phyloP scores from a whole-genome alignment of 53 echinoderm and acorn worm genomes.

The Luidia sarsii region DNA sequence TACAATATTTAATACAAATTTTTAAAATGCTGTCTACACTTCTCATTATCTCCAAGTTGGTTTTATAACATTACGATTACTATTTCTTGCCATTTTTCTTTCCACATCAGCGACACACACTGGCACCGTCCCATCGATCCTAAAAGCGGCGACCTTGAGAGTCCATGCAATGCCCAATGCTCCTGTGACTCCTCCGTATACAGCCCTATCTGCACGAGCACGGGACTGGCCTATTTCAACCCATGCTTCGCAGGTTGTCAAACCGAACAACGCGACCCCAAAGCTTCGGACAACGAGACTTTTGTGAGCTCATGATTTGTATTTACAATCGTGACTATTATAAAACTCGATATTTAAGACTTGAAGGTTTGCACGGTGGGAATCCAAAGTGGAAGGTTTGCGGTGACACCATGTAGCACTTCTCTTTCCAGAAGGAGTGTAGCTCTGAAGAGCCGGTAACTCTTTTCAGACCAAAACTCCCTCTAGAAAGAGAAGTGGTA shows the following conservation, averaged over 20 bases:
- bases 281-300: too few species aligned
- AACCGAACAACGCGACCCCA: not conserved
- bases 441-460: too few species aligned
- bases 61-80: not conserved
- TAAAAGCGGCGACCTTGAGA: not conserved
- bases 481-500: not conserved
- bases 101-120: not conserved
- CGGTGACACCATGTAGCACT: too few species aligned
- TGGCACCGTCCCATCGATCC: conserved; percentile 1
- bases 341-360: too few species aligned
- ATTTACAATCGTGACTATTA: too few species aligned
- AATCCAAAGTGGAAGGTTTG: too few species aligned
- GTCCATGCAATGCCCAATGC: conserved; percentile 9
- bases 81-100: not conserved
- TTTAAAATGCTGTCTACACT: too few species aligned
- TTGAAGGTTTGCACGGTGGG: too few species aligned
- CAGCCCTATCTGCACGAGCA: not conserved
- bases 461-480: not conserved
- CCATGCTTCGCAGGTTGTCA: conserved; percentile 26
- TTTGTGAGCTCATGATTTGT: too few species aligned
- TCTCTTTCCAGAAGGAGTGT: too few species aligned
- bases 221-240: conserved; percentile 8
- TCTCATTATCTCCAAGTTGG: not conserved
- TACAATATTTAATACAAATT: too few species aligned
- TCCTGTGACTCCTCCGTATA: not conserved